A percentile compares a stretch with the other conserved stretches of the same genome.
These are phyloP conservation scores for Myzus persicae DNA, from an alignment of 1,140 invertebrate species.

Conservation along the genomic window DNA sequence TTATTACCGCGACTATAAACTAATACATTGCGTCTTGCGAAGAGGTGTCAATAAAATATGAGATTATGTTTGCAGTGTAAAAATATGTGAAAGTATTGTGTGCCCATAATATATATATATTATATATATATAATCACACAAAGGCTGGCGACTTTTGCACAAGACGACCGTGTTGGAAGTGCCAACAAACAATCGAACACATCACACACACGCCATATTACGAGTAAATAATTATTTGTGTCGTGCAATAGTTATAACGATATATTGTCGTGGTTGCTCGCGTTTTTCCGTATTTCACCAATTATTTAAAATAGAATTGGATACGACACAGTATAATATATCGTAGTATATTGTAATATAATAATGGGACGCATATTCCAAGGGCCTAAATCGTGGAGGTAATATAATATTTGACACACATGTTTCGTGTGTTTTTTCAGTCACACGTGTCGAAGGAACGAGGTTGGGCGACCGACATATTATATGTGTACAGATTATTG, in stretches of 20 bases:
- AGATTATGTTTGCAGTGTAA: not conserved
- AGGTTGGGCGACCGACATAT: not conserved
- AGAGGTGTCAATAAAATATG: not conserved
- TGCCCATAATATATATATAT: no score
- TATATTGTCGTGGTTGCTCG: not conserved
- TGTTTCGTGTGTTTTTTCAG: constrained; percentile 31
- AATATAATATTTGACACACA: constrained; percentile 20
- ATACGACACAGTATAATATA: not conserved
- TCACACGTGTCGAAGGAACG: not conserved
- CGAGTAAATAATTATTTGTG: no score
- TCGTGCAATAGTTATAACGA: no score
- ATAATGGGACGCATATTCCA: not conserved
- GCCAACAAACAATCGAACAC: no score
- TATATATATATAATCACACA: no score
- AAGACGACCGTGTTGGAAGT: not conserved
- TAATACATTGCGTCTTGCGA: not conserved
- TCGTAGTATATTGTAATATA: not conserved
- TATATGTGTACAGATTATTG: not conserved
- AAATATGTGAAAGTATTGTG: not conserved
- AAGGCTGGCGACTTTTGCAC: not conserved
- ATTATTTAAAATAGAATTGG: constrained; percentile 10
- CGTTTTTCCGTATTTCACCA: not conserved
- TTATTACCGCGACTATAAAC: not conserved
- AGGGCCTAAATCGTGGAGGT: not conserved
- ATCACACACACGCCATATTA: no score